Evolutionary conservation across 2,113 vertebrate species (phyloP).

Genomic region (Epinephelus lanceolatus): DNA sequence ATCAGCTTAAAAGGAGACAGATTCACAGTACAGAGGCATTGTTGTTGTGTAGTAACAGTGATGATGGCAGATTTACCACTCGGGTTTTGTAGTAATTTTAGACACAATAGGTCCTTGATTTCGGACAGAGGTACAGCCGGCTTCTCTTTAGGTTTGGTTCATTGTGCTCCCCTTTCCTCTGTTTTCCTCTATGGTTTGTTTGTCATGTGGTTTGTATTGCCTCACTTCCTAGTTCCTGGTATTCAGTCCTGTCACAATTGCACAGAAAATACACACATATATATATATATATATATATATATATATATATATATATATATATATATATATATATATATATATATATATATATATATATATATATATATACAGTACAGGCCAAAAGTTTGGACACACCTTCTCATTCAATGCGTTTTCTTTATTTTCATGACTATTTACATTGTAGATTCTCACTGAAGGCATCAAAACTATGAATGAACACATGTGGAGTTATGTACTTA

Average conservation of each 20-base stretch:
- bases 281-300: too few relatives aligned
- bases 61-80: neutral
- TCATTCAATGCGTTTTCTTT: too few relatives aligned
- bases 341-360: too few relatives aligned
- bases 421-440: too few relatives aligned
- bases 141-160: neutral
- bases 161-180: neutral
- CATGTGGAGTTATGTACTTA: too few relatives aligned
- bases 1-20: neutral
- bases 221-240: constrained; percentile 21
- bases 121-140: too few relatives aligned
- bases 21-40: neutral
- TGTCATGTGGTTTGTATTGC: constrained; percentile 35
- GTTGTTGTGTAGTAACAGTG: neutral
- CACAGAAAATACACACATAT: neutral
- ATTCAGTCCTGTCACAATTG: constrained; percentile 17
- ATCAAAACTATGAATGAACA: too few relatives aligned
- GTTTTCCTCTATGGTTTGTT: constrained; percentile 21
- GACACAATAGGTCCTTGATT: neutral
- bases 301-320: too few relatives aligned
- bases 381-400: too few relatives aligned
- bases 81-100: neutral
- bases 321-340: too few relatives aligned
- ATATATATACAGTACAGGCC: too few relatives aligned
- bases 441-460: too few relatives aligned